Percentiles rank a stretch among this genome's conserved stretches.
Conservation (phyloP, 2,888 invertebrate species). For the Cheilosia urbana region DNA sequence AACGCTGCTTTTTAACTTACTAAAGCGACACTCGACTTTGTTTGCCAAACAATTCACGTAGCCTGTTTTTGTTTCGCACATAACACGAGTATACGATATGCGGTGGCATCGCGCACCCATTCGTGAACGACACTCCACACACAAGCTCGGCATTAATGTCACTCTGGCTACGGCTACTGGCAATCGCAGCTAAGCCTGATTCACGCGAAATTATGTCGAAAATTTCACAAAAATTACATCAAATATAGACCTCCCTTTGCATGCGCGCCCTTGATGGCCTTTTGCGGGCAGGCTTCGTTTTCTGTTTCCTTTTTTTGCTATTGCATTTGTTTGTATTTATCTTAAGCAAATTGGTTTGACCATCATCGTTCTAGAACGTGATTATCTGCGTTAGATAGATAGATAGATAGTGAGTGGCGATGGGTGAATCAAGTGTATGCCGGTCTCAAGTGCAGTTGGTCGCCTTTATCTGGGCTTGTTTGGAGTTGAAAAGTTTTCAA, state of each 20-base stretch:
- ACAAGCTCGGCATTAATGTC: conserved; percentile 34
- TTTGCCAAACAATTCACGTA: conserved; percentile 73
- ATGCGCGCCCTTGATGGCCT: conserved; percentile 19
- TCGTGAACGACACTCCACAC: conserved; percentile 11
- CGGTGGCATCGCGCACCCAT: conserved; percentile 37
- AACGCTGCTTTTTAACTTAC: conserved; percentile 66
- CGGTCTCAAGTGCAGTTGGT: conserved; percentile 73
- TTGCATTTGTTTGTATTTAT: conserved; percentile 46
- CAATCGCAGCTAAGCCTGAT: conserved; percentile 61
- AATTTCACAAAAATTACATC: conserved; percentile 15
- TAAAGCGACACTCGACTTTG: conserved; percentile 71
- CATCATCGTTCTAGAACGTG: conserved; percentile 75
- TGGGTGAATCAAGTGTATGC: conserved; percentile 63
- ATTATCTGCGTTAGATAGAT: conserved; percentile 67
- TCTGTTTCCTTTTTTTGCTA: neutral
- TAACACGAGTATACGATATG: conserved; percentile 1
- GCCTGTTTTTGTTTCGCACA: conserved; percentile 59
- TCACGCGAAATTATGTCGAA: conserved; percentile 60
- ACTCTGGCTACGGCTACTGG: conserved; percentile 34
- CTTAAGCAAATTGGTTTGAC: conserved; percentile 74
- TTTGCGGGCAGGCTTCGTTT: neutral
- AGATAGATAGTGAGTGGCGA: conserved; percentile 51
- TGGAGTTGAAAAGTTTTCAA: conserved; percentile 67
- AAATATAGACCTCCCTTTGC: conserved; percentile 7
- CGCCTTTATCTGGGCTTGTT: conserved; percentile 64